Evolutionary conservation across 1,140 invertebrate genomes (phyloP), one percentile per base, ranked within the genome.

Genomic region (Anthonomus grandis): DNA sequence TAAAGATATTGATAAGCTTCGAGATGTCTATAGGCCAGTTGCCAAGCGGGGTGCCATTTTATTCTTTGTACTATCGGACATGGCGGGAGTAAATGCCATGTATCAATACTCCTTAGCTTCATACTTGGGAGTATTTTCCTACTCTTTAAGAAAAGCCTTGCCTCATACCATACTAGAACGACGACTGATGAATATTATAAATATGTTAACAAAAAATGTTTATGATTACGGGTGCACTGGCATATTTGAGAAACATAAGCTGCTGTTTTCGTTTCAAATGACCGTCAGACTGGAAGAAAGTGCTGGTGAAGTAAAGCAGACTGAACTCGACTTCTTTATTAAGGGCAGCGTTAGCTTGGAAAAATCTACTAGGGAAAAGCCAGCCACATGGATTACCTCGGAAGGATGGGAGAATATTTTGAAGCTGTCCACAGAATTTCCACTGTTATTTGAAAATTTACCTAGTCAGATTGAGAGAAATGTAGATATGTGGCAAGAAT

Each of bases 261-360:
- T 95, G 24, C 74, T 95, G 10, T 94, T 87, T 71, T 93, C 92
- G 0, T 92, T 95, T 72, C 89, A 93, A 83, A 93, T 95, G 69
- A 85, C 90, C 41, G 83, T 85, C 2, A 91, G 89, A 70, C 74
- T 95, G 49, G 82, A 93, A 66, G 81, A 86, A 65, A 86, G 83
- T 65, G 72, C 81, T 18, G 79, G 74, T 0, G 63, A 75, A 9
- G 70, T 95, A 1, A 75, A 66, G 2, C 87, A 90, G 64, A 66
- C 75, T 2, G 83, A 95, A 67, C 67, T 95, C n/a, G 87, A 94
- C 63, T 95, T 95, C 75, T 94, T 95, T 66, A 88, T 94, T 46
- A 93, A 93, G 70, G 91, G 90, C 18, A 86, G 84, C 62, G 80
- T 90, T 1, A 78, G 83, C 0, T 70, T 93, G 22, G 88, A 91